Evolutionary conservation across 2,888 invertebrate genomes (phyloP).

Genomic region (Isoperla grammatica): DNA sequence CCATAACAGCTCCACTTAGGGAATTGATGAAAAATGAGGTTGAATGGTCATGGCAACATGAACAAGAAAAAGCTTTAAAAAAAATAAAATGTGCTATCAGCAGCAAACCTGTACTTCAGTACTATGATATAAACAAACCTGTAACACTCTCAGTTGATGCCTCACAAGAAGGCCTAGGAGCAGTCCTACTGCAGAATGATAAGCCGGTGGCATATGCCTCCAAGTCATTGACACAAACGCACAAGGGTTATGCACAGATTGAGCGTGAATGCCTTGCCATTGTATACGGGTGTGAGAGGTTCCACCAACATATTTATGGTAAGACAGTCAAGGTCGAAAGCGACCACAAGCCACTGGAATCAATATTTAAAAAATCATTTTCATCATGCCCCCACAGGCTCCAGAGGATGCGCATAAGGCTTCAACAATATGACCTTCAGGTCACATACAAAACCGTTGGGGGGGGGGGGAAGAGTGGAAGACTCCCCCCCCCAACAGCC

Average conservation of each 20-base stretch:
- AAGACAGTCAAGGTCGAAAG: background rate
- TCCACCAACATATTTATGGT: conserved; percentile 3
- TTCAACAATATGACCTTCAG: background rate
- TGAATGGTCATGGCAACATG: conserved; percentile 20
- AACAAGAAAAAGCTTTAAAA: conserved; percentile 23
- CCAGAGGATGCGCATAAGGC: conserved; percentile 6
- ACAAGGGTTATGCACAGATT: background rate
- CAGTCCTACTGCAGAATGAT: background rate
- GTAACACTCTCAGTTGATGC: background rate
- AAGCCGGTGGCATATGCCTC: background rate
- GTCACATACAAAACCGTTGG: background rate
- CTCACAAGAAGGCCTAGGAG: background rate
- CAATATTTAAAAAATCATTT: background rate
- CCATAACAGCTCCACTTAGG: conserved; percentile 21
- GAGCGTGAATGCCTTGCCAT: conserved; percentile 5
- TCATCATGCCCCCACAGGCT: background rate
- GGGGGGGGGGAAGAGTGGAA: too few species aligned
- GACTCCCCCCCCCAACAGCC: too few species aligned
- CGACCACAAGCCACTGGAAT: conserved; percentile 1
- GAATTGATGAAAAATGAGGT: conserved; percentile 19
- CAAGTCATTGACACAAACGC: background rate
- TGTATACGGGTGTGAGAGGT: too few species aligned
- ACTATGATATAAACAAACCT: background rate
- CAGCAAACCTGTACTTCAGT: conserved; percentile 13
- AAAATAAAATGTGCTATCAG: conserved; percentile 20